phyloP scores from a whole-genome alignment of 1,140 invertebrate species.

The Bombus cullumanus region DNA sequence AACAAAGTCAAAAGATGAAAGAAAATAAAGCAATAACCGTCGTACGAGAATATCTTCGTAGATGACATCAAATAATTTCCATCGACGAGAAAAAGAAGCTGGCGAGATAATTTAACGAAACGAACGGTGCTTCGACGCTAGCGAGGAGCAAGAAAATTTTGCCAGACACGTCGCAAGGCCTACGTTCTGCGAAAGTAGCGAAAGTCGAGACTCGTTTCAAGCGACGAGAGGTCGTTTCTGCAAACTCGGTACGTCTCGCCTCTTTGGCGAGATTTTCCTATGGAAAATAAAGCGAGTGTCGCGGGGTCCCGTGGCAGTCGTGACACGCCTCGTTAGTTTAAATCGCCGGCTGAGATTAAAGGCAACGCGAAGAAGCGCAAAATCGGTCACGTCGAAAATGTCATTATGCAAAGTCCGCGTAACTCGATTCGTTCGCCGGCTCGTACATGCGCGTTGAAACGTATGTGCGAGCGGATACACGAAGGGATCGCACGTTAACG shows the following conservation, averaged over 20 bases:
- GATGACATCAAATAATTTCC: not conserved
- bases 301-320: conserved; percentile 5
- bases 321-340: conserved; percentile 37
- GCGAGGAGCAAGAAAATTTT: not conserved
- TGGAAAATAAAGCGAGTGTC: conserved; percentile 20
- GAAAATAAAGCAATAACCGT: no score
- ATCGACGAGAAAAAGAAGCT: no score
- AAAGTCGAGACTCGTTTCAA: not conserved
- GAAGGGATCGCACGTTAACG: conserved; percentile 16
- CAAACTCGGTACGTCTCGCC: not conserved
- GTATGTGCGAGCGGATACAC: not conserved
- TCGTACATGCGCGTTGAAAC: no score
- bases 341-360: conserved; percentile 35
- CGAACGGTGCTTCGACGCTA: not conserved
- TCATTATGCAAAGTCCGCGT: conserved; percentile 28
- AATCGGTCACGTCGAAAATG: conserved; percentile 32
- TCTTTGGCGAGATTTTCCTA: not conserved
- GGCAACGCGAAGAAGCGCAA: conserved; percentile 14
- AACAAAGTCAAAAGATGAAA: not conserved
- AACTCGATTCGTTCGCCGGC: not conserved
- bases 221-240: not conserved
- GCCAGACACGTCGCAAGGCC: not conserved
- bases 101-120: not conserved
- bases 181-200: not conserved
- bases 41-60: no score